Conservation (phyloP, 2,888 invertebrate genomes). For the Epsilonema sp. region DNA sequence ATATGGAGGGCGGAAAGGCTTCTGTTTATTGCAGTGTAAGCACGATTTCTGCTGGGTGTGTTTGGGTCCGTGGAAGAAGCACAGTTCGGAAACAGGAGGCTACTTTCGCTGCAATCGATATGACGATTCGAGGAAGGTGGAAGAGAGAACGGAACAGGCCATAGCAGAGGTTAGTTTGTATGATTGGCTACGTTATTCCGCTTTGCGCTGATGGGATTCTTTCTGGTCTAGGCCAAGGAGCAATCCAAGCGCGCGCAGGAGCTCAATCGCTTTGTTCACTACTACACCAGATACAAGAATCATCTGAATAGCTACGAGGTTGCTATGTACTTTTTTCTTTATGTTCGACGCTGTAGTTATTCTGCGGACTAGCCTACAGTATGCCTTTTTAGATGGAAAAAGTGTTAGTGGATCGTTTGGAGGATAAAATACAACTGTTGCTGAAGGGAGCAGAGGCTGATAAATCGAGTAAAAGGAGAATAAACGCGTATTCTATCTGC, state of each 20-base stretch:
- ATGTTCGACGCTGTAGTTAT: background rate
- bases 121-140: conserved; percentile 44
- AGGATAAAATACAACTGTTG: no score
- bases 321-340: background rate
- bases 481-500: no score
- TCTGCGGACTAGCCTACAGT: no score
- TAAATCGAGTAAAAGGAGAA: no score
- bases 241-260: conserved; percentile 42
- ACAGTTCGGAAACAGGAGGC: conserved; percentile 48
- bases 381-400: no score
- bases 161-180: conserved; percentile 36
- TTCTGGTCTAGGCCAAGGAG: conserved; percentile 36
- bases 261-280: conserved; percentile 45
- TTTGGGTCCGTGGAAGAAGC: conserved; percentile 48
- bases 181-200: background rate
- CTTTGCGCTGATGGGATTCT: conserved; percentile 1
- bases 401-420: no score
- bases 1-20: no score
- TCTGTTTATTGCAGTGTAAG: conserved; percentile 44
- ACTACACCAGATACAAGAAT: conserved; percentile 44
- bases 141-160: conserved; percentile 40
- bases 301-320: conserved; percentile 44
- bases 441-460: no score
- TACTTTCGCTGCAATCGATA: conserved; percentile 47
- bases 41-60: conserved; percentile 54